These are phyloP conservation scores for Sakesphorus luctuosus DNA, from an alignment of 2,113 vertebrate species.

Conservation along the genomic window DNA sequence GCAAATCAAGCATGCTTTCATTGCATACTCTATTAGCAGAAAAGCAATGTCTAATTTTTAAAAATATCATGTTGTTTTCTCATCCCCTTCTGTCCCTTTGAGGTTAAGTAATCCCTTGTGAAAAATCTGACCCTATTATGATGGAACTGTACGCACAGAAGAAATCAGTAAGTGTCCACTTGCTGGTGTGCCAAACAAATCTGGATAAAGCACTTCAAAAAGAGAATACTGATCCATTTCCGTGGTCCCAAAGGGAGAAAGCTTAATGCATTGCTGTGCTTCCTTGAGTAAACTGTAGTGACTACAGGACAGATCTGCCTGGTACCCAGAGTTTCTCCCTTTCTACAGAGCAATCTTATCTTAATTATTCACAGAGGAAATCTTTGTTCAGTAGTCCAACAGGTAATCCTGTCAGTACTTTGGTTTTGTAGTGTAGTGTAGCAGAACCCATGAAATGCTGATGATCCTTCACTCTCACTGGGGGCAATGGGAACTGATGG, in stretches of 20 bases:
- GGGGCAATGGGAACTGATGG: neutral
- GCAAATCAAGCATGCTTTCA: neutral
- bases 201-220: slow-evolving; percentile 10
- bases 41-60: neutral
- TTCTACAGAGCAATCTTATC: neutral
- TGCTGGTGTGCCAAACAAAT: neutral
- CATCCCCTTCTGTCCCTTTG: neutral
- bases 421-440: neutral
- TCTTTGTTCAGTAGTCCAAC: neutral
- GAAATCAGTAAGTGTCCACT: neutral
- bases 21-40: neutral
- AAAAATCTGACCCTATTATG: slow-evolving; percentile 1
- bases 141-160: neutral
- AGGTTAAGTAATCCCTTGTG: neutral
- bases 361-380: neutral
- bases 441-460: neutral
- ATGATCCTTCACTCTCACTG: neutral
- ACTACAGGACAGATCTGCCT: neutral
- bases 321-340: neutral
- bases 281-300: neutral
- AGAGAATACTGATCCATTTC: neutral
- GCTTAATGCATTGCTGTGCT: neutral
- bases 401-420: neutral
- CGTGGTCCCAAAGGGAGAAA: neutral
- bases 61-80: neutral